A percentile compares a stretch with the other conserved stretches of the same genome.
These are phyloP conservation scores for Addax nasomaculatus DNA, from an alignment of 2,113 vertebrate species.

Conservation along the genomic window DNA sequence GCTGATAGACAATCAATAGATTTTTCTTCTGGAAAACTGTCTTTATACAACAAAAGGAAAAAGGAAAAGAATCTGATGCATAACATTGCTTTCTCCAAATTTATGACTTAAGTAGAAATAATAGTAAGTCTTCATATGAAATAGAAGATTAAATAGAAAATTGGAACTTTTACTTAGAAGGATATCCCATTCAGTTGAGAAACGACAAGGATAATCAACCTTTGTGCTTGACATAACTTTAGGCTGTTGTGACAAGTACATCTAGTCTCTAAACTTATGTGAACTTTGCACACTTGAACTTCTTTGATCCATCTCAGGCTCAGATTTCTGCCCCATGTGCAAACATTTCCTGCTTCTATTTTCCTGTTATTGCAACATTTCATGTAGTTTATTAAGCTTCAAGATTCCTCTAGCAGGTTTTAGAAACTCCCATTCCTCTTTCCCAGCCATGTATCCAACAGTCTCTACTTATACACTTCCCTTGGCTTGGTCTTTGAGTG, in stretches of 20 bases:
- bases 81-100: neutral
- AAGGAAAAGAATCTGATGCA: neutral
- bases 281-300: neutral
- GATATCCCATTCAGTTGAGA: neutral
- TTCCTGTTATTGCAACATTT: neutral
- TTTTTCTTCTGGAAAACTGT: neutral
- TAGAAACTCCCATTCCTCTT: neutral
- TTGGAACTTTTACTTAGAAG: neutral
- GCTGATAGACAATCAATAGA: neutral
- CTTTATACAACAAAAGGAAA: neutral
- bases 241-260: neutral
- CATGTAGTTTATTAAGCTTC: neutral
- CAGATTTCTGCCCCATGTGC: neutral
- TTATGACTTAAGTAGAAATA: neutral
- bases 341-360: neutral
- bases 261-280: neutral
- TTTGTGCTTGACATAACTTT: neutral
- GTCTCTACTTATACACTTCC: neutral
- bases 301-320: neutral
- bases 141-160: conserved; percentile 1
- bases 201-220: neutral
- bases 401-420: neutral
- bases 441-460: neutral
- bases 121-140: neutral
- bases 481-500: neutral